Conservation (phyloP, 2,113 vertebrate genomes). For the Rhodinocichla rosea region DNA sequence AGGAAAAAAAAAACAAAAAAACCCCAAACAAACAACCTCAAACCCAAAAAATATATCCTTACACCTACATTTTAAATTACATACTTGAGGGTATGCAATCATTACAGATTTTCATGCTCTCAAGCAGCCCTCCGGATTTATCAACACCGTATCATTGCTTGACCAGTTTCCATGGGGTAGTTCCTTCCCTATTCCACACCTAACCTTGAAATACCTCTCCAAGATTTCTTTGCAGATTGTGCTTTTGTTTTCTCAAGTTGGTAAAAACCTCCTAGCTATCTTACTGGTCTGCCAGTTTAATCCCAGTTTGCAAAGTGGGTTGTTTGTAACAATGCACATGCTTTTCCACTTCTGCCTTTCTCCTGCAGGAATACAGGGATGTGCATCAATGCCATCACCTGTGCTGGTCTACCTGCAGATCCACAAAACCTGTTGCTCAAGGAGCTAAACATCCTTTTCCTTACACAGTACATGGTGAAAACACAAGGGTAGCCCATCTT, state of each 20-base stretch:
- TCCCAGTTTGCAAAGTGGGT: background rate
- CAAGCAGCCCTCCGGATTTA: background rate
- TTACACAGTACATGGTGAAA: background rate
- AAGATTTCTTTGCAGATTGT: background rate
- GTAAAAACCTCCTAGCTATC: background rate
- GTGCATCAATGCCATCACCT: background rate
- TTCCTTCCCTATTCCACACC: background rate
- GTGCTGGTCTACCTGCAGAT: background rate
- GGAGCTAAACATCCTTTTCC: background rate
- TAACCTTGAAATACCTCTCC: background rate
- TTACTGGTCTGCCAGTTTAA: background rate
- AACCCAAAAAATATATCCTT: background rate
- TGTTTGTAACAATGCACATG: background rate
- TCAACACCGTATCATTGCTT: background rate
- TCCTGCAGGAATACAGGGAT: background rate
- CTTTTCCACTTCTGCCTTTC: background rate
- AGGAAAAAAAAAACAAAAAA: background rate
- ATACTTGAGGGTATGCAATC: background rate
- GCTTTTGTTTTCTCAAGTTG: background rate
- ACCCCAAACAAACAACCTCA: background rate
- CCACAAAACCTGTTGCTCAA: background rate
- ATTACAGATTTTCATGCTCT: background rate
- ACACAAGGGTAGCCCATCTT: background rate
- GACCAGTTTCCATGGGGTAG: background rate
- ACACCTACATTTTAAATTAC: background rate